Base-by-base conservation (phyloP, 2,797 vertebrate genomes). In the Typhlichthys subterraneus region DNA sequence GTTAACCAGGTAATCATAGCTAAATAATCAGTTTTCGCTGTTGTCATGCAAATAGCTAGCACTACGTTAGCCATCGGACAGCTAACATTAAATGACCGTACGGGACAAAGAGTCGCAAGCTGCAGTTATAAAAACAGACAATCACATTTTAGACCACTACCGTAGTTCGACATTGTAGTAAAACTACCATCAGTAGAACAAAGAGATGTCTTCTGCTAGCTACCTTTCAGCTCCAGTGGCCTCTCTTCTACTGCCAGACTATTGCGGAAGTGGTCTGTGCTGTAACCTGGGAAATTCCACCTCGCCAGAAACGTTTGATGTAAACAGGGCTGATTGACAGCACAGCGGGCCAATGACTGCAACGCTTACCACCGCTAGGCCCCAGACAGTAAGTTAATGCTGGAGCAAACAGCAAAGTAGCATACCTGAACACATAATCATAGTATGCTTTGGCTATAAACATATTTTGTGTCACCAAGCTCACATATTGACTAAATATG, bases 211-310 rank as follows among this genome's bases (percentile, higher is more conserved):
- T 79, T 68, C 66, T 56, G 61, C 70, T 59, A 50, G 57, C 64
- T 92, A 91, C 89, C 90, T 90, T 79, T 86, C 81, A 78, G 87
- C 81, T 87, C 67, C 83, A 72, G 82, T 82, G 88, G 88, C 87
- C 88, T 86, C 86, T 88, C 76, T 78, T 88, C 86, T 86, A 83
- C 76, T 80, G 62, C 73, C 75, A 84, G 83, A 89, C 85, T 77
- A 87, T 84, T 90, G 90, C 93, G 93, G 93, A 94, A 93, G 93
- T 92, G 89, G 89, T 88, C 81, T 77, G 67, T 83, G 86, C 86
- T 85, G 90, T 91, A 92, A 91, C 90, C 85, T 87, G 93, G 93
- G 93, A 94, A 93, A 93, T 94, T 94, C 93, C 93, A 92, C 84
- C 88, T 88, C 87, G 70, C 79, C 31, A 19, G 9, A 42, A 75